phyloP scores from a whole-genome alignment of 2,888 invertebrate genomes.

The Heliconius aoede region DNA sequence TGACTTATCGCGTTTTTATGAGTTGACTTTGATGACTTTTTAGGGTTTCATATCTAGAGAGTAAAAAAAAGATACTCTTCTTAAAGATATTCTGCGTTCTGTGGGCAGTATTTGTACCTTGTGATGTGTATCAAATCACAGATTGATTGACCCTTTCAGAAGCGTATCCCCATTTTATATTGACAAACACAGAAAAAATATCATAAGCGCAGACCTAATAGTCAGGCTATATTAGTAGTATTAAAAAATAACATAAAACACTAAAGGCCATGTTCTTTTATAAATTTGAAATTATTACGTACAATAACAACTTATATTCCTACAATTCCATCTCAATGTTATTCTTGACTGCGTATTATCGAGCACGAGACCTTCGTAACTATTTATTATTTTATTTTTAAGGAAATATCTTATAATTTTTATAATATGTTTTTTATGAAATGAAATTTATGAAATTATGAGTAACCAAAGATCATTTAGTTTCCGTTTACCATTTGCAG shows the following conservation, averaged over 20 bases:
- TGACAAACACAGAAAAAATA: too few relatives aligned
- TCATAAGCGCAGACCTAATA: too few relatives aligned
- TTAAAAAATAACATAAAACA: neutral
- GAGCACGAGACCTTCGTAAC: neutral
- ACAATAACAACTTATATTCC: slow-evolving; percentile 13
- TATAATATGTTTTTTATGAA: neutral
- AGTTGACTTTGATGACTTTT: neutral
- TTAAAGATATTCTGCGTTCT: too few relatives aligned
- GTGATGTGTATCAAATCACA: too few relatives aligned
- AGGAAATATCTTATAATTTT: neutral
- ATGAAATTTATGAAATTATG: too few relatives aligned
- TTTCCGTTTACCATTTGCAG: too few relatives aligned
- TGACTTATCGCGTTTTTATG: neutral
- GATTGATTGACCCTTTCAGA: too few relatives aligned
- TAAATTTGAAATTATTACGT: neutral
- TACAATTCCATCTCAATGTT: neutral
- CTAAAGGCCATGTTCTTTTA: neutral
- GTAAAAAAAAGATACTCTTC: too few relatives aligned
- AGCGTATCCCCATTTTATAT: too few relatives aligned
- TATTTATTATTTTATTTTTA: neutral
- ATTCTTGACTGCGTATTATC: neutral
- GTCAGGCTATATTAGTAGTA: too few relatives aligned
- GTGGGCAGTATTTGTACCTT: too few relatives aligned
- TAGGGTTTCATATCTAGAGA: neutral
- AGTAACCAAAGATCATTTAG: too few relatives aligned